Percentiles rank a stretch among this genome's conserved stretches.
Evolutionary conservation across 2,888 invertebrate genomes (phyloP).

Genomic region (Eupithecia tripunctaria): DNA sequence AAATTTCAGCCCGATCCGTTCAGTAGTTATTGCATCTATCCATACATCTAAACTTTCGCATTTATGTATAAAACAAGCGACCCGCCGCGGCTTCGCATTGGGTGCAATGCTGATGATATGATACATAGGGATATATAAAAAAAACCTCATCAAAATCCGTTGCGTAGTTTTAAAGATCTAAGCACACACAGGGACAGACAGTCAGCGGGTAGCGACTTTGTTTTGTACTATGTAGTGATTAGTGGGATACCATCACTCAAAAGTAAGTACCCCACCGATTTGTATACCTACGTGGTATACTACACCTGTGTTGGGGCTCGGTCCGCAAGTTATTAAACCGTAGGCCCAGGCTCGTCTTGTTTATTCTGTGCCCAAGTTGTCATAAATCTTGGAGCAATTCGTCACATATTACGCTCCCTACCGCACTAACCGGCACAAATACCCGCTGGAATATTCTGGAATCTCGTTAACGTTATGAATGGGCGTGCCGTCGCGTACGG

Average conservation of each 20-base stretch:
- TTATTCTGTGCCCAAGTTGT: slow-evolving; percentile 27
- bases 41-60: too few relatives aligned
- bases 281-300: neutral
- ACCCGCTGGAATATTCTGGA: slow-evolving; percentile 44
- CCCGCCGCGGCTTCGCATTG: too few relatives aligned
- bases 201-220: too few relatives aligned
- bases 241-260: neutral
- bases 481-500: slow-evolving; percentile 27
- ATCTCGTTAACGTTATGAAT: slow-evolving; percentile 47
- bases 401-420: slow-evolving; percentile 33
- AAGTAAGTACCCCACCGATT: neutral
- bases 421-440: slow-evolving; percentile 15
- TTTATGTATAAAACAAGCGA: too few relatives aligned
- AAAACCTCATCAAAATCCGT: too few relatives aligned
- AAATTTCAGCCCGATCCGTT: too few relatives aligned
- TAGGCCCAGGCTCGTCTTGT: slow-evolving; percentile 11
- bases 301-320: neutral
- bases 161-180: too few relatives aligned
- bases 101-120: too few relatives aligned
- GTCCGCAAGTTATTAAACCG: slow-evolving; percentile 19
- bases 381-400: slow-evolving; percentile 34
- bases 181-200: too few relatives aligned
- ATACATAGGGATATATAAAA: too few relatives aligned
- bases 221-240: too few relatives aligned
- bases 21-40: too few relatives aligned